These are phyloP conservation scores for Ammodytes dubius DNA, from an alignment of 2,113 vertebrate species.

Conservation along the genomic window DNA sequence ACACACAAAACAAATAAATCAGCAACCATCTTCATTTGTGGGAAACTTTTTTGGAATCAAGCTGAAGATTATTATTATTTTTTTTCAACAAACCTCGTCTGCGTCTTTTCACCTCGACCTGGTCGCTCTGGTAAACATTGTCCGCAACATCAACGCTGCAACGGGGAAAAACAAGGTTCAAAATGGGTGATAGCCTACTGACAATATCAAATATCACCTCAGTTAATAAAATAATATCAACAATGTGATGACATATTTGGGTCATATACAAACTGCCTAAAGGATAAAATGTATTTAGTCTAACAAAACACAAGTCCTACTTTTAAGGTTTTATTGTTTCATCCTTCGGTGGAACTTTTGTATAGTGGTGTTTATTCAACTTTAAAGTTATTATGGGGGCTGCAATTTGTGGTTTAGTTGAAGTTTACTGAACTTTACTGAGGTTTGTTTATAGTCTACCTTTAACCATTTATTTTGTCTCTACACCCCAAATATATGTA, in stretches of 20 bases:
- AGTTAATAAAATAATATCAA: not conserved
- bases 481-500: not conserved
- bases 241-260: not conserved
- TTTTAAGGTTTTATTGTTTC: not conserved
- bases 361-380: not conserved
- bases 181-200: not conserved
- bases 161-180: slow-evolving; percentile 1
- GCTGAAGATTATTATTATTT: not conserved
- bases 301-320: no score
- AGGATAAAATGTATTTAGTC: no score
- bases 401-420: not conserved
- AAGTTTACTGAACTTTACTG: not conserved
- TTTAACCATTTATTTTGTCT: not conserved
- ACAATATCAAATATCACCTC: not conserved
- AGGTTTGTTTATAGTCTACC: not conserved
- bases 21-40: not conserved
- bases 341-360: not conserved
- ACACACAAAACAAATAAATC: slow-evolving; percentile 5
- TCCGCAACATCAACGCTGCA: slow-evolving; percentile 81
- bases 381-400: not conserved
- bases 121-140: slow-evolving; percentile 70
- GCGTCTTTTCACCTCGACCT: slow-evolving; percentile 79
- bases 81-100: slow-evolving; percentile 73
- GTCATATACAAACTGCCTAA: not conserved
- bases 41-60: not conserved